Conservation (phyloP, 2,888 invertebrate species). For the Neoscelio sp. region DNA sequence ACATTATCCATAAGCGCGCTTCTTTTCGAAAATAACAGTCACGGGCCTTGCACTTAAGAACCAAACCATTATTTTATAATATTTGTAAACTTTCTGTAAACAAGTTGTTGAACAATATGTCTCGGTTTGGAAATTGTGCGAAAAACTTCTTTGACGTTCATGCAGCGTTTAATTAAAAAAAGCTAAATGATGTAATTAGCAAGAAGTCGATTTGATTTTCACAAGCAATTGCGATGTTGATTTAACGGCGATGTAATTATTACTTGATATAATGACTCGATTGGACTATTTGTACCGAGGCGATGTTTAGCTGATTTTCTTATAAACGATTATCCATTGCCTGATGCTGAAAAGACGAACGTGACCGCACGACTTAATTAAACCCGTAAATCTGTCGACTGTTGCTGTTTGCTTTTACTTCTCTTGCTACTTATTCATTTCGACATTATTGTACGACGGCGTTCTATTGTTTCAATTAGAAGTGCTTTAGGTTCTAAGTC, state of each 20-base stretch:
- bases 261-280: slow-evolving; percentile 39
- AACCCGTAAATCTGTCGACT: slow-evolving; percentile 80
- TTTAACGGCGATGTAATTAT: background rate
- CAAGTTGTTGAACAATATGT: no score
- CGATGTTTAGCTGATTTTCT: slow-evolving; percentile 61
- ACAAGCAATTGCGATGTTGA: slow-evolving; percentile 4
- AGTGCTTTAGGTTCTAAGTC: slow-evolving; percentile 29
- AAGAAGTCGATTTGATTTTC: slow-evolving; percentile 11
- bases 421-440: slow-evolving; percentile 59
- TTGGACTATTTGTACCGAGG: slow-evolving; percentile 35
- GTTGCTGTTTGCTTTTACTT: slow-evolving; percentile 63
- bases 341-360: slow-evolving; percentile 78
- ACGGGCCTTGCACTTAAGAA: slow-evolving; percentile 25
- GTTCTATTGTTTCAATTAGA: slow-evolving; percentile 54
- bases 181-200: no score
- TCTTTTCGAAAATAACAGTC: slow-evolving; percentile 44
- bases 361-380: slow-evolving; percentile 82
- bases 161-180: no score
- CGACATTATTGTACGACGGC: slow-evolving; percentile 36
- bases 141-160: no score
- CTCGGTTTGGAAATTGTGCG: no score
- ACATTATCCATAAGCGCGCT: slow-evolving; percentile 45
- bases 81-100: no score
- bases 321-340: slow-evolving; percentile 78
- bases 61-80: background rate